Evolutionary conservation across 2,113 vertebrate genomes (phyloP).

Genomic region (Vicugna pacos): DNA sequence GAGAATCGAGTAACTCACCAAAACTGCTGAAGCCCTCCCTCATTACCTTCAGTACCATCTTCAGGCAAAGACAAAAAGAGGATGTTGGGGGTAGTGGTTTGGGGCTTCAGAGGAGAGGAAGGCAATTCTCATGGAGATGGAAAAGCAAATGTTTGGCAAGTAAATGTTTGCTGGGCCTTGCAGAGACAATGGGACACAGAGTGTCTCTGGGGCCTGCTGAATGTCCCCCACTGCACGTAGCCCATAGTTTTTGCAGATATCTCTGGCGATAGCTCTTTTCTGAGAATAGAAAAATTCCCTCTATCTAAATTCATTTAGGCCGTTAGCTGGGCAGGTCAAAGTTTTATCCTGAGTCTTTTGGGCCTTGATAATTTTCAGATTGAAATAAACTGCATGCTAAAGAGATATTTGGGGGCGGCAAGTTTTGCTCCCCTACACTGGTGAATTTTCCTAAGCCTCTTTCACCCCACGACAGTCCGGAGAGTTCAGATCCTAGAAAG

Average conservation of each 20-base stretch:
- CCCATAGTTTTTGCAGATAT: background rate
- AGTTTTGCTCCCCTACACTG: background rate
- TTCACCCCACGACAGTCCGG: background rate
- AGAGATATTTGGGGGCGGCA: background rate
- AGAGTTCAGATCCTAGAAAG: background rate
- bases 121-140: background rate
- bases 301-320: background rate
- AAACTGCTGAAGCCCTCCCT: background rate
- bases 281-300: background rate
- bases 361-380: background rate
- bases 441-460: background rate
- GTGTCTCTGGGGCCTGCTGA: background rate
- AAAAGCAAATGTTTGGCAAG: background rate
- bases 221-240: background rate
- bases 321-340: background rate
- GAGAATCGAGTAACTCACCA: background rate
- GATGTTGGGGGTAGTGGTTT: background rate
- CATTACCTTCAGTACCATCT: background rate
- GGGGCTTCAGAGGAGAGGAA: background rate
- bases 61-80: background rate
- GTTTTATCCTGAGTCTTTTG: background rate
- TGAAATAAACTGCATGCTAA: background rate
- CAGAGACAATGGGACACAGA: background rate
- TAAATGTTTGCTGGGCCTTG: background rate
- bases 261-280: background rate